A percentile compares a stretch with the other conserved stretches of the same genome.
Evolutionary conservation across 1,140 invertebrate genomes (phyloP).

Genomic region (Drosophila cardini): DNA sequence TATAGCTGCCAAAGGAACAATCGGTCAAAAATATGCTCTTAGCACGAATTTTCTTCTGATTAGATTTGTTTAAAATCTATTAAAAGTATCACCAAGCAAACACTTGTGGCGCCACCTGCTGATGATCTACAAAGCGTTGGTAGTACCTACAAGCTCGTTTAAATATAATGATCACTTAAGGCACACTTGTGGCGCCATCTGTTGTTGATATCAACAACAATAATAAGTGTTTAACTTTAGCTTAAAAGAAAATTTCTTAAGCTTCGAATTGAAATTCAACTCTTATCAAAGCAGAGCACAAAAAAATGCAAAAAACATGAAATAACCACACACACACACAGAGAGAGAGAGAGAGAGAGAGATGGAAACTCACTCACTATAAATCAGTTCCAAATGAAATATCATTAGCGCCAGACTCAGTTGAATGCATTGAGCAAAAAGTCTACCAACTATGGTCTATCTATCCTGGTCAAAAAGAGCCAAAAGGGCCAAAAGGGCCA

Average conservation of each 20-base stretch:
- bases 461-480: constrained; percentile 16
- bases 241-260: neutral
- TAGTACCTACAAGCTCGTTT: too few species aligned
- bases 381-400: constrained; percentile 77
- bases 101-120: constrained; percentile 6
- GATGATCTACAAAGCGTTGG: neutral
- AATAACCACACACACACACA: neutral
- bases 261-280: constrained; percentile 1
- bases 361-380: constrained; percentile 54
- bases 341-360: constrained; percentile 6
- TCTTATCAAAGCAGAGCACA: constrained; percentile 32
- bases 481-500: neutral
- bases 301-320: constrained; percentile 15
- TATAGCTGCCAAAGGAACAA: too few species aligned
- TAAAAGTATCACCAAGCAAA: too few species aligned
- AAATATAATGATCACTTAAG: too few species aligned
- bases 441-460: constrained; percentile 30
- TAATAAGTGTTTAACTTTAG: neutral
- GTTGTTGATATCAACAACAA: neutral
- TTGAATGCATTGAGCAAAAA: constrained; percentile 41
- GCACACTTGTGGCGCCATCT: constrained; percentile 1
- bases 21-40: too few species aligned
- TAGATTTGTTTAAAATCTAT: too few species aligned
- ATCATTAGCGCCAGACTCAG: constrained; percentile 67
- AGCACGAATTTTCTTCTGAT: too few species aligned